Evolutionary conservation across 2,888 invertebrate species (phyloP).

Genomic region (Oscheius myriophilus): DNA sequence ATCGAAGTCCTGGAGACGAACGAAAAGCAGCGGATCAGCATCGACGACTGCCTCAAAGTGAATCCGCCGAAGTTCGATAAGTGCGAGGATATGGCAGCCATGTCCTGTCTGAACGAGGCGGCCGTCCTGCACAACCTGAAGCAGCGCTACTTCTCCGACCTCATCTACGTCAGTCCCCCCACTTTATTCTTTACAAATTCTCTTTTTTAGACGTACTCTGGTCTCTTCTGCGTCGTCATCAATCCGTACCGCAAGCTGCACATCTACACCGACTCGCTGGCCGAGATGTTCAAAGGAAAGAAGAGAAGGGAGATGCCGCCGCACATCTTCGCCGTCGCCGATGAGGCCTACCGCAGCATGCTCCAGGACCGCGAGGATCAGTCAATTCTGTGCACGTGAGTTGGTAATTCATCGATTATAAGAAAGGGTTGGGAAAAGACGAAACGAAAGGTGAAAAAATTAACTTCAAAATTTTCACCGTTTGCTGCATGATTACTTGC

Average conservation of each 20-base stretch:
- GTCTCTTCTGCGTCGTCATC: slow-evolving; percentile 98
- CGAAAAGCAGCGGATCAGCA: slow-evolving; percentile 78
- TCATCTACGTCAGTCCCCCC: slow-evolving; percentile 95
- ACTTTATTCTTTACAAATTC: not conserved
- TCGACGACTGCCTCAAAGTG: slow-evolving; percentile 74
- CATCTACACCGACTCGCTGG: slow-evolving; percentile 98
- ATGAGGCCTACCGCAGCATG: slow-evolving; percentile 98
- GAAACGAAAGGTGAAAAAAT: too few relatives aligned
- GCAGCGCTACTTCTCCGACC: slow-evolving; percentile 97
- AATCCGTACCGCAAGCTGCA: slow-evolving; percentile 95
- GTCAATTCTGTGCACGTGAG: slow-evolving; percentile 91
- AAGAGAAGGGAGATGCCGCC: slow-evolving; percentile 88
- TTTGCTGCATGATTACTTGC: too few relatives aligned
- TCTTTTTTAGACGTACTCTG: slow-evolving; percentile 91
- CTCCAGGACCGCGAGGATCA: slow-evolving; percentile 99
- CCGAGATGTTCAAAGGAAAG: slow-evolving; percentile 98
- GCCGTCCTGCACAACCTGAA: slow-evolving; percentile 98
- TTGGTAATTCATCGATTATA: too few relatives aligned
- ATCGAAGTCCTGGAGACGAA: slow-evolving; percentile 95
- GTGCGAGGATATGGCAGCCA: slow-evolving; percentile 99
- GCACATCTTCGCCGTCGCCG: slow-evolving; percentile 99
- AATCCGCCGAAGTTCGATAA: slow-evolving; percentile 99
- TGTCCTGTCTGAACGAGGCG: slow-evolving; percentile 98
- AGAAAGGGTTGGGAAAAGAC: not conserved
- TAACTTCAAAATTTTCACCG: too few relatives aligned